Evolutionary conservation across 2,113 vertebrate species (phyloP).

Genomic region (Triplophysa rosa): DNA sequence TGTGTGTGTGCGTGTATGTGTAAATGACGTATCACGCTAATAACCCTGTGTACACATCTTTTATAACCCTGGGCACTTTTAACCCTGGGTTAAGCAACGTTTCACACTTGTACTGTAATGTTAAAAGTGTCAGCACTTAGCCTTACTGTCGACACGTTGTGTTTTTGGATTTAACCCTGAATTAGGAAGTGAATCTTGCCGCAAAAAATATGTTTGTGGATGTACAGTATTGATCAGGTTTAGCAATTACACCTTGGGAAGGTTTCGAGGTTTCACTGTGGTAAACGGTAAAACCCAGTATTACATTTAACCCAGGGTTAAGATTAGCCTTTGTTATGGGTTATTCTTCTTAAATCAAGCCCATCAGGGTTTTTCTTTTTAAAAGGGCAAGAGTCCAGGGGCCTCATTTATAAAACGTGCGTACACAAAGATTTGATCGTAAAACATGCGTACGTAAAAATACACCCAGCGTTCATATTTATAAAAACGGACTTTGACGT

Average conservation of each 20-base stretch:
- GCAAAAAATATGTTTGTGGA: too few species aligned
- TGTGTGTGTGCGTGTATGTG: constrained; percentile 38
- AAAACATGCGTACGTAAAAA: too few species aligned
- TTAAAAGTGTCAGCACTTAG: neutral
- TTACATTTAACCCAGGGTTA: constrained; percentile 2
- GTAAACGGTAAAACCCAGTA: too few species aligned
- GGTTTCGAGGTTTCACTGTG: too few species aligned
- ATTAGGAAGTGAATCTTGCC: neutral
- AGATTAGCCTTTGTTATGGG: neutral
- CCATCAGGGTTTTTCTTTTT: constrained; percentile 43
- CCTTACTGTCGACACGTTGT: neutral
- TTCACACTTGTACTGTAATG: constrained; percentile 2
- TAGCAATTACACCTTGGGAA: too few species aligned
- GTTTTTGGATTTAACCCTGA: neutral
- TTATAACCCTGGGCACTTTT: neutral
- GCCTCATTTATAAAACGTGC: too few species aligned
- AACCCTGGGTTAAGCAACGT: constrained; percentile 8
- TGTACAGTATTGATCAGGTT: neutral
- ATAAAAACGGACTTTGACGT: too few species aligned
- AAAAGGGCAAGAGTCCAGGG: too few species aligned
- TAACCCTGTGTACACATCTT: neutral
- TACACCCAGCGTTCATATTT: too few species aligned
- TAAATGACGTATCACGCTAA: neutral
- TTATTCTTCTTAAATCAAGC: neutral
- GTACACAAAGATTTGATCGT: too few species aligned